Conservation (phyloP, 2,888 invertebrate genomes). For the Spilarctia lutea region DNA sequence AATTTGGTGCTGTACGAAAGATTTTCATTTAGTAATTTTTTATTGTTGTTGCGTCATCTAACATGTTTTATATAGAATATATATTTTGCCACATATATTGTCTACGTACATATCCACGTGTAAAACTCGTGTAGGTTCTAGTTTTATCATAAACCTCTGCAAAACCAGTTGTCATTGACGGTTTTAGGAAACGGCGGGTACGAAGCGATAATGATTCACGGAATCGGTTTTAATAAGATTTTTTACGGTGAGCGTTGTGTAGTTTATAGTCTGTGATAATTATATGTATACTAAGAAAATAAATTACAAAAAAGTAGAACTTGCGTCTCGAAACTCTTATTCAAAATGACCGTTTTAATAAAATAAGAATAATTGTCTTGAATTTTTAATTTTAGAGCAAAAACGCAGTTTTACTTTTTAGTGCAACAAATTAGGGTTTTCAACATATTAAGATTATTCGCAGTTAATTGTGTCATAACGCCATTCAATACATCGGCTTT, state of each 20-base stretch:
- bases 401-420: conserved; percentile 33
- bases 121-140: background rate
- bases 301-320: conserved; percentile 31
- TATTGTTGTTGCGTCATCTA: conserved; percentile 1
- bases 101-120: background rate
- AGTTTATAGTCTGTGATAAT: conserved; percentile 46
- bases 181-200: conserved; percentile 44
- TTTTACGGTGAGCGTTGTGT: conserved; percentile 47
- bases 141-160: conserved; percentile 33
- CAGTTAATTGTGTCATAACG: conserved; percentile 59
- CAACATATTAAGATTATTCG: conserved; percentile 36
- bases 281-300: conserved; percentile 26
- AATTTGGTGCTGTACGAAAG: background rate
- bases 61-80: background rate
- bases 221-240: conserved; percentile 55
- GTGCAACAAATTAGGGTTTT: conserved; percentile 42
- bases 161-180: conserved; percentile 45
- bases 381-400: conserved; percentile 1
- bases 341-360: conserved; percentile 8
- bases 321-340: conserved; percentile 22
- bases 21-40: conserved; percentile 5
- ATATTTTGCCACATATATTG: background rate
- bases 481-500: conserved; percentile 59
- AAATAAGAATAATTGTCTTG: conserved; percentile 1
- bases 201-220: conserved; percentile 60